These are phyloP conservation scores for Potorous gilbertii DNA, from an alignment of 2,797 vertebrate genomes.

Conservation along the genomic window DNA sequence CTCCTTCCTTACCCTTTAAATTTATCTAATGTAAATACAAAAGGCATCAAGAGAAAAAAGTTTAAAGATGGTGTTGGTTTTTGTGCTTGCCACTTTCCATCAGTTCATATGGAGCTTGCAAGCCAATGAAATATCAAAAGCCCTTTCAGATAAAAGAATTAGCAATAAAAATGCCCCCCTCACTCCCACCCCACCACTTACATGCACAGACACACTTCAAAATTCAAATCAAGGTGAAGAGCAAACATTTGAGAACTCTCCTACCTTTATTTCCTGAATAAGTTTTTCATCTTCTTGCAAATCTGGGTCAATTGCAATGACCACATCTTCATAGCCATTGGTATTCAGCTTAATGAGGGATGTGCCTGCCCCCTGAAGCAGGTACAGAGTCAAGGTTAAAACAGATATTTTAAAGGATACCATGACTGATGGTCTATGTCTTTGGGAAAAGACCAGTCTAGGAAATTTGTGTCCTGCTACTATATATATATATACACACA, in stretches of 20 bases:
- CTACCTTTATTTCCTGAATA: slow-evolving; percentile 81
- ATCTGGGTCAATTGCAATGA: slow-evolving; percentile 82
- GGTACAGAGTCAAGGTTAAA: slow-evolving; percentile 69
- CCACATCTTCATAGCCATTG: slow-evolving; percentile 83
- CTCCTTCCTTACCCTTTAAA: neutral
- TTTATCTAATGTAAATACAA: neutral
- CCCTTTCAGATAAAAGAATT: neutral
- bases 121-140: neutral
- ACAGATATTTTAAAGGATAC: slow-evolving; percentile 11
- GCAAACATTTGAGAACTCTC: neutral
- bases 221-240: neutral
- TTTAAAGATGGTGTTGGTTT: neutral
- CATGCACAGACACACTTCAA: neutral
- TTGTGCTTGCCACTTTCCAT: neutral
- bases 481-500: slow-evolving; percentile 1
- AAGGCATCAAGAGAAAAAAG: neutral
- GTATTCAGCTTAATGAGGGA: slow-evolving; percentile 79
- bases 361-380: slow-evolving; percentile 58
- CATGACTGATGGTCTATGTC: slow-evolving; percentile 37
- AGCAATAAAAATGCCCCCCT: neutral
- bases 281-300: slow-evolving; percentile 79
- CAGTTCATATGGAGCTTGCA: neutral
- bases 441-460: slow-evolving; percentile 7
- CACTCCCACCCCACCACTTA: too few species aligned
- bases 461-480: slow-evolving; percentile 16